Percentiles rank a stretch among this genome's conserved stretches.
These are phyloP conservation scores for Lagorchestes hirsutus DNA, from an alignment of 2,797 vertebrate species.

Conservation along the genomic window DNA sequence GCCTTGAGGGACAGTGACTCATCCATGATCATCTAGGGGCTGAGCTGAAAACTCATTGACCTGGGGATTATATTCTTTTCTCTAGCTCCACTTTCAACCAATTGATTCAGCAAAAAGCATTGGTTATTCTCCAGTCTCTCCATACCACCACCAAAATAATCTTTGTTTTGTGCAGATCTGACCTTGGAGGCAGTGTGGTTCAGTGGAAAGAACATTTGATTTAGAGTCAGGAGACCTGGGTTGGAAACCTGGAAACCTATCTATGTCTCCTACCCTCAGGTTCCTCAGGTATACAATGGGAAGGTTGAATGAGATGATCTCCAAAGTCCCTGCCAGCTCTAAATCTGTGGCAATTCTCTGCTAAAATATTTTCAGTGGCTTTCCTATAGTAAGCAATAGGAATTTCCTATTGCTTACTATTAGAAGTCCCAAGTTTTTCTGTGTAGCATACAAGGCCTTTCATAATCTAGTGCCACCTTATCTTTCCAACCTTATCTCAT, in stretches of 20 bases:
- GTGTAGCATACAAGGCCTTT: background rate
- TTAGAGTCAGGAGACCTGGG: background rate
- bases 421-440: background rate
- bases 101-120: background rate
- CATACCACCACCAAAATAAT: background rate
- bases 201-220: background rate
- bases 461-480: background rate
- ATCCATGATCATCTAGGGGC: background rate
- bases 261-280: background rate
- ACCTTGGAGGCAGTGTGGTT: background rate
- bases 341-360: background rate
- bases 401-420: background rate
- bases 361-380: background rate
- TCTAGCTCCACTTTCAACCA: background rate
- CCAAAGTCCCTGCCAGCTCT: background rate
- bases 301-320: background rate
- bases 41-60: background rate
- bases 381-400: no score
- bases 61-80: background rate
- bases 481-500: background rate
- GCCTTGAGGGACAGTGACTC: background rate
- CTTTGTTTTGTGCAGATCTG: background rate
- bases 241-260: background rate
- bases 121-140: background rate
- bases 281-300: background rate